Evolutionary conservation across 1,140 invertebrate genomes (phyloP).

Genomic region (Aleiodes sp.): DNA sequence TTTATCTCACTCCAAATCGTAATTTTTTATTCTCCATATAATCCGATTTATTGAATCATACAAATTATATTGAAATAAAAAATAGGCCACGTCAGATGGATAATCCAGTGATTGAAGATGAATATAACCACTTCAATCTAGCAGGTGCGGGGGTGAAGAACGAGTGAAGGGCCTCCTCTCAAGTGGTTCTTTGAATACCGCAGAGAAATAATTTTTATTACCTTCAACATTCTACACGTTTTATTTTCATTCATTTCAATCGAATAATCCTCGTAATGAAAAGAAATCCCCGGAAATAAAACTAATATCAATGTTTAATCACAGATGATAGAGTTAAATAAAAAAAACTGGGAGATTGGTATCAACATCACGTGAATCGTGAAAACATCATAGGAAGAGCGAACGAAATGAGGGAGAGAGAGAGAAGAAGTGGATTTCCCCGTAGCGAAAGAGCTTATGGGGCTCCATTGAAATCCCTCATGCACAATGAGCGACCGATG

Average conservation of each 20-base stretch:
- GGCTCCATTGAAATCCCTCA: conserved; percentile 33
- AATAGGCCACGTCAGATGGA: neutral
- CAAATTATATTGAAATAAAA: neutral
- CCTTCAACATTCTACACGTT: no score
- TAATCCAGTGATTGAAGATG: neutral
- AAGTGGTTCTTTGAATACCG: neutral
- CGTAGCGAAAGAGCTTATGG: conserved; percentile 43
- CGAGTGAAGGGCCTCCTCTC: neutral
- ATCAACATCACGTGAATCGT: conserved; percentile 4
- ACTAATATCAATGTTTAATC: conserved; percentile 9
- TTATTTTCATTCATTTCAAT: neutral
- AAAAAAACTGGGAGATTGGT: conserved; percentile 1
- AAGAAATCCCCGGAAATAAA: no score
- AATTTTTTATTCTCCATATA: no score
- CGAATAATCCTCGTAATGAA: no score
- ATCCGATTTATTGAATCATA: neutral
- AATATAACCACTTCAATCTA: neutral
- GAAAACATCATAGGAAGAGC: conserved; percentile 15
- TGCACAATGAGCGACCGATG: conserved; percentile 61
- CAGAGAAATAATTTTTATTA: neutral
- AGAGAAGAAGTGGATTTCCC: neutral
- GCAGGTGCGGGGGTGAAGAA: conserved; percentile 10
- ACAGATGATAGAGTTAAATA: neutral
- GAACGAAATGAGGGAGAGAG: no score
- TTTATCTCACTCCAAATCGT: no score